Evolutionary conservation across 2,797 vertebrate genomes (phyloP).

Genomic region (Eidolon dupreanum): DNA sequence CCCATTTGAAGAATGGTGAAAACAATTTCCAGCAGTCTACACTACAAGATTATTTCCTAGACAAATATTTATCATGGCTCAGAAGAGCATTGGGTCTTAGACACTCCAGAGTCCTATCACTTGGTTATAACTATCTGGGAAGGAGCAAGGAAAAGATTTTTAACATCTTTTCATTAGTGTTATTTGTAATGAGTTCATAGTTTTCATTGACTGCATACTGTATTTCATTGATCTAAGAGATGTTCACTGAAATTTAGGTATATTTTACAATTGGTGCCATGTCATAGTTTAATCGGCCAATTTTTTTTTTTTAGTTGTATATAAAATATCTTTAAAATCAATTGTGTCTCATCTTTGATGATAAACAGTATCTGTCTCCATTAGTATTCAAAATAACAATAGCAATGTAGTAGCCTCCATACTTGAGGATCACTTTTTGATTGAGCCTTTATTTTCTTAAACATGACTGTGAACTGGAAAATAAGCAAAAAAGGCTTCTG

Average conservation of each 20-base stretch:
- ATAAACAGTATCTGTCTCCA: background rate
- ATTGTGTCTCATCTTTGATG: background rate
- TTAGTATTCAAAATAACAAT: background rate
- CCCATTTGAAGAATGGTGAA: background rate
- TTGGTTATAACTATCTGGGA: background rate
- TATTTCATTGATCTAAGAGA: slow-evolving; percentile 3
- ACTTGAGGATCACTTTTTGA: background rate
- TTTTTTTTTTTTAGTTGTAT: background rate
- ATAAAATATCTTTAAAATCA: slow-evolving; percentile 4
- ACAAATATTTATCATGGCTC: background rate
- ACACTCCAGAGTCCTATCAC: background rate
- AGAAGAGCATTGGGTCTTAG: background rate
- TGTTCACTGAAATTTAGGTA: background rate
- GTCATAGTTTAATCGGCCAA: background rate
- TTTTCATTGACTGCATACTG: background rate
- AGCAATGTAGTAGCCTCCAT: background rate
- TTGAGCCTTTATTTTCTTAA: slow-evolving; percentile 11
- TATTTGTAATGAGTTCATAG: background rate
- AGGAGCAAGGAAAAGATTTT: background rate
- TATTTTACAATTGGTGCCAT: background rate
- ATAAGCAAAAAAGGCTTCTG: background rate
- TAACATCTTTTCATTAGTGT: background rate
- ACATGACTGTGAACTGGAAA: background rate
- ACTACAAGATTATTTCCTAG: background rate
- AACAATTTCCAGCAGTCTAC: background rate